Evolutionary conservation across 1,140 invertebrate species (phyloP), one percentile per base, ranked within the genome.

Genomic region (Drosophila takahashii): DNA sequence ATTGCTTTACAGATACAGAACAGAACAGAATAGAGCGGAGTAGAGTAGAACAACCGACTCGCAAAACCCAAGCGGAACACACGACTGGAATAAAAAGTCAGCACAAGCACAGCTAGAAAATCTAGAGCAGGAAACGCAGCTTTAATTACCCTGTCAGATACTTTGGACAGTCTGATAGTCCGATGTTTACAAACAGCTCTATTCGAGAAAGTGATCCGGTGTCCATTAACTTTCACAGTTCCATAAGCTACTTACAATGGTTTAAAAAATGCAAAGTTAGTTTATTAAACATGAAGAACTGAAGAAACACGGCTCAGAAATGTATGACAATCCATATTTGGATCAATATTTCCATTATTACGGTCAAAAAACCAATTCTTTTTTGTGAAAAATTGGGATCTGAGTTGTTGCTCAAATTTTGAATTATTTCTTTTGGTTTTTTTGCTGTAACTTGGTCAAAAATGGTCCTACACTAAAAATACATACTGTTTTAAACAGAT

Each of bases 1-100:
- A 89, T 89, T 89, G 84, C 84, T 87, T 87, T 87, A 83, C 84
- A 87, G 83, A 87, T 87, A 81, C 66, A 61, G 64, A 76, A 86
- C 81, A 78, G 61, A 44, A 4, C 36, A 37, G 36, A 13, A 37
- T 10, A 37, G 36, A 11, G 13, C 10, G 4, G 36, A 37, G 11
- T 3, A 10, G 3, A 37, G 78, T 61, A 57, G 67, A 75, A 86
- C 81, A 77, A 61, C 52, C 53, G 50, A 50, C 48, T 61, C 45
- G 54, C 64, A 32, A 34, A 67, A 34, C 66, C 58, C 37, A 29
- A 50, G 44, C 42, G 64, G 32, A 27, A 36, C 34, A 41, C 34
- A 54, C 36, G 36, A 27, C 47, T 29, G 29, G 57, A 59, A 41
- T 29, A 59, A 62, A 61, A 57, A 47, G 39, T 22, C 22, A 22